phyloP scores from a whole-genome alignment of 2,888 invertebrate species.

The Epinotia ramella region DNA sequence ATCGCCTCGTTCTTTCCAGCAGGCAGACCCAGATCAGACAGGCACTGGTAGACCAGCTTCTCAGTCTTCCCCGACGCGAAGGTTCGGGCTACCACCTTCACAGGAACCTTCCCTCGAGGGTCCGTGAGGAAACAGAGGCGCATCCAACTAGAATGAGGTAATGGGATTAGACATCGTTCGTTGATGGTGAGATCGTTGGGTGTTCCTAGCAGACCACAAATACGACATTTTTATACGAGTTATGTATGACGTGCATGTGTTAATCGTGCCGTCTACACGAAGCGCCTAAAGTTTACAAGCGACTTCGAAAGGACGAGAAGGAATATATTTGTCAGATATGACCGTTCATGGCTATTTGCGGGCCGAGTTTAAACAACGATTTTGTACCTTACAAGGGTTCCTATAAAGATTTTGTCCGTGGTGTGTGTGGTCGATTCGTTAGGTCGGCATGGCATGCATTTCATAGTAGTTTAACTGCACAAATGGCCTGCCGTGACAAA shows the following conservation, averaged over 20 bases:
- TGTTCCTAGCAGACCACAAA: background rate
- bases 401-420: background rate
- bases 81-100: conserved; percentile 97
- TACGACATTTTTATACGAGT: background rate
- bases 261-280: background rate
- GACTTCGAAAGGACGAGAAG: no score
- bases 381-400: background rate
- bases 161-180: conserved; percentile 49
- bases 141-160: conserved; percentile 95
- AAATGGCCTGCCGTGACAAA: background rate
- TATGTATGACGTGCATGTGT: background rate
- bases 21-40: conserved; percentile 96
- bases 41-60: conserved; percentile 98
- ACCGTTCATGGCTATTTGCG: no score
- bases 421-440: background rate
- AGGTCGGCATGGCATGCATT: no score
- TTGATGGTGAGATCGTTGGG: background rate
- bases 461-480: no score
- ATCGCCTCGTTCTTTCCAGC: conserved; percentile 98
- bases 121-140: conserved; percentile 97
- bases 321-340: no score
- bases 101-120: conserved; percentile 97
- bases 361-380: no score
- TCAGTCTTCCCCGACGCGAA: conserved; percentile 99
- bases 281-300: background rate